A percentile compares a stretch with the other conserved stretches of the same genome.
These are phyloP conservation scores for Anguilla rostrata DNA, from an alignment of 2,113 vertebrate genomes.

Conservation along the genomic window DNA sequence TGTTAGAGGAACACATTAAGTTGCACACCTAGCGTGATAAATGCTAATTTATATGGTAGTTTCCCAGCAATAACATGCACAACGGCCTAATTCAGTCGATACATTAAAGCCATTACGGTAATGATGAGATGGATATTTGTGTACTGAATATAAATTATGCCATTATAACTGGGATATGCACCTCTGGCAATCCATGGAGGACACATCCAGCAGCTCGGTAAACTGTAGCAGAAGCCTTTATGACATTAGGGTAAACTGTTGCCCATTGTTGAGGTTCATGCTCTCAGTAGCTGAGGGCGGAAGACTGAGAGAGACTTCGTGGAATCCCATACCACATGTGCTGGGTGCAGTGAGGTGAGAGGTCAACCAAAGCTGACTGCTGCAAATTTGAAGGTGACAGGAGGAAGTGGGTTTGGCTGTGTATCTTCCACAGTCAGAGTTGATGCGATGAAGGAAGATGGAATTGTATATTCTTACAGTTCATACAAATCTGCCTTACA, in stretches of 20 bases:
- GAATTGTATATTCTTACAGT: background rate
- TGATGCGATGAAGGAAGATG: background rate
- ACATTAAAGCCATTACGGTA: too few species aligned
- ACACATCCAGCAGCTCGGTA: background rate
- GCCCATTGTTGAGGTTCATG: background rate
- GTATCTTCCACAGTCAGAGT: slow-evolving; percentile 44
- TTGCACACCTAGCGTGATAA: too few species aligned
- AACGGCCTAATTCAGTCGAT: too few species aligned
- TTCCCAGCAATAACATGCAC: too few species aligned
- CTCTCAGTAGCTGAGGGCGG: background rate
- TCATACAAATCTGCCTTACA: background rate
- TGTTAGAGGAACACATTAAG: too few species aligned
- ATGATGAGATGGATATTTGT: too few species aligned
- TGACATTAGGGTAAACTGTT: too few species aligned
- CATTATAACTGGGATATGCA: too few species aligned
- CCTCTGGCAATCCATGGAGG: too few species aligned
- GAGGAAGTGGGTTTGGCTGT: slow-evolving; percentile 60
- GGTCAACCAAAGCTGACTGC: slow-evolving; percentile 55
- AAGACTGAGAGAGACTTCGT: background rate
- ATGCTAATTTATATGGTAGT: too few species aligned
- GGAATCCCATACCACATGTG: slow-evolving; percentile 41
- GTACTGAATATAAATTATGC: too few species aligned
- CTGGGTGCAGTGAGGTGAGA: slow-evolving; percentile 40
- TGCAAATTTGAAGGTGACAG: slow-evolving; percentile 61
- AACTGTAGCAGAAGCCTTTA: background rate